These are phyloP conservation scores for Lathronympha strigana DNA, from an alignment of 2,888 invertebrate genomes.

Conservation along the genomic window DNA sequence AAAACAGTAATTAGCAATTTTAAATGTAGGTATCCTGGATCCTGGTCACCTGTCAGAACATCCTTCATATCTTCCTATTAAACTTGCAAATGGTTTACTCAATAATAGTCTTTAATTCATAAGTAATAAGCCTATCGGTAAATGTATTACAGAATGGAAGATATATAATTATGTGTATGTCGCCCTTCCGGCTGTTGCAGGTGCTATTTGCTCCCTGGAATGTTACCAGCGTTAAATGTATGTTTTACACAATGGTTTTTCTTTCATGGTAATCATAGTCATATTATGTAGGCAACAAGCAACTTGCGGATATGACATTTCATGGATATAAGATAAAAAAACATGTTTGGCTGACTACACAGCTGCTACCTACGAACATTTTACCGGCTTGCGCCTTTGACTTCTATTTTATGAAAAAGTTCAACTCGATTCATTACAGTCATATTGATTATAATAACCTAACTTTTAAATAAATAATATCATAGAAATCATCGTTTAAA, in stretches of 20 bases:
- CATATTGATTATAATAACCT: no score
- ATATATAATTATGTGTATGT: slow-evolving; percentile 12
- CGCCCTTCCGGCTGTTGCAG: slow-evolving; percentile 3
- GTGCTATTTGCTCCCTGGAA: neutral
- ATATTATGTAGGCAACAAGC: no score
- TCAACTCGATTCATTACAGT: no score
- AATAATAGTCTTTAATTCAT: neutral
- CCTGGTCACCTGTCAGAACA: slow-evolving; percentile 16
- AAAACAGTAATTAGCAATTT: no score
- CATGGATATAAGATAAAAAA: no score
- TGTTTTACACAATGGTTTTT: neutral
- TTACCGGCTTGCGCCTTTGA: no score
- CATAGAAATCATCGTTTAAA: no score
- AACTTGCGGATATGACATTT: neutral
- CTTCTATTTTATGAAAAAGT: no score
- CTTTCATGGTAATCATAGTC: neutral
- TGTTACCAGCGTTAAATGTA: neutral
- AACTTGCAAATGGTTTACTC: neutral
- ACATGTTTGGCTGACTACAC: no score
- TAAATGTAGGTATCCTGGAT: no score
- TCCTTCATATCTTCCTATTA: neutral
- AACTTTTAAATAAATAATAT: no score
- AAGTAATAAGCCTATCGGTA: neutral
- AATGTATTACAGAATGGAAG: neutral
- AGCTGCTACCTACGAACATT: no score